Conservation (phyloP, 2,113 vertebrate genomes). For the Pardalotus punctatus region DNA sequence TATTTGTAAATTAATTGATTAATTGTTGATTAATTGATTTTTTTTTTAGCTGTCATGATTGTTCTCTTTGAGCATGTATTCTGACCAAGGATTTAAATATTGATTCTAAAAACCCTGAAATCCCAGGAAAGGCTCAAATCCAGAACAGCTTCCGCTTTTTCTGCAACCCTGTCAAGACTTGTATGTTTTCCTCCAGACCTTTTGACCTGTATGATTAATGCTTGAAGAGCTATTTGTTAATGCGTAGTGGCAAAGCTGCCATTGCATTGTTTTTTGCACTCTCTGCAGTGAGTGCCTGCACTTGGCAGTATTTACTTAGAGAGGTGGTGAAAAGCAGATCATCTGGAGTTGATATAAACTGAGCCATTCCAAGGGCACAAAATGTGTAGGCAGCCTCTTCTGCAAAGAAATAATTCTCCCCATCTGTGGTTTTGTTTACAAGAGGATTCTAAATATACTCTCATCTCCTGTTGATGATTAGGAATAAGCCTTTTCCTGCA, state of each 20-base stretch:
- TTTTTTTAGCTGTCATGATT: not conserved
- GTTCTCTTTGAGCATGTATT: not conserved
- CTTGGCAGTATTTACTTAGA: conserved; percentile 1
- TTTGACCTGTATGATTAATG: not conserved
- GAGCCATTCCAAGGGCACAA: not conserved
- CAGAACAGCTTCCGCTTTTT: not conserved
- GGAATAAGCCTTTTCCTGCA: not conserved
- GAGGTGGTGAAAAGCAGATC: not conserved
- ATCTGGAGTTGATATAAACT: conserved; percentile 1
- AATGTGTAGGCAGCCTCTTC: conserved; percentile 6
- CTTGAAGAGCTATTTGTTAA: not conserved
- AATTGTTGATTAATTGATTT: not conserved
- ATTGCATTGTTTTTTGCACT: not conserved
- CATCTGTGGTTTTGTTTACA: conserved; percentile 5
- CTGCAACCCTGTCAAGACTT: not conserved
- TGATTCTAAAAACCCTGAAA: not conserved
- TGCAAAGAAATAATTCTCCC: not conserved
- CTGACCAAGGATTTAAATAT: not conserved
- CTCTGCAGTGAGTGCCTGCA: not conserved
- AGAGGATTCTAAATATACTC: conserved; percentile 29
- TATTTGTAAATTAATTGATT: not conserved
- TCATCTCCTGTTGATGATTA: not conserved
- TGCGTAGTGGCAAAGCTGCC: not conserved
- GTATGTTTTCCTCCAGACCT: not conserved
- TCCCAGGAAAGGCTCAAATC: not conserved